These are phyloP conservation scores for Vanessa cardui DNA, from an alignment of 2,888 invertebrate genomes.

Conservation along the genomic window DNA sequence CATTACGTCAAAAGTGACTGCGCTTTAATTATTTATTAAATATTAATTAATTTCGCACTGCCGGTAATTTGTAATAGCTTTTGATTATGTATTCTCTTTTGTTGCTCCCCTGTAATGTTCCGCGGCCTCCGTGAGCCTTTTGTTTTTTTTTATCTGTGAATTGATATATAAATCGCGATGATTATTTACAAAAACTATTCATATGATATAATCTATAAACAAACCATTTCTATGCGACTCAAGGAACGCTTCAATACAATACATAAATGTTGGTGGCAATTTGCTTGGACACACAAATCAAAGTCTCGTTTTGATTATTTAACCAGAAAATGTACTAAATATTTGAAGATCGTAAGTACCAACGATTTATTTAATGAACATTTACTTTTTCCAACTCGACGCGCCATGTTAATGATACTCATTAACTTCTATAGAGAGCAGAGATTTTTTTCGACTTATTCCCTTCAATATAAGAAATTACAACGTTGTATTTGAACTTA, in stretches of 20 bases:
- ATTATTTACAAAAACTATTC: too few species aligned
- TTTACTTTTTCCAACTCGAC: slow-evolving; percentile 12
- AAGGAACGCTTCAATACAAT: neutral
- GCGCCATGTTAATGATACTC: slow-evolving; percentile 6
- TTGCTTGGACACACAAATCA: neutral
- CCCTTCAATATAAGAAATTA: neutral
- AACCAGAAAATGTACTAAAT: neutral
- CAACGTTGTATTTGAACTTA: neutral
- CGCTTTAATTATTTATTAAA: too few species aligned
- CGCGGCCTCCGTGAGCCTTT: too few species aligned
- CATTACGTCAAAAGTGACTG: too few species aligned
- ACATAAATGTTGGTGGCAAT: neutral
- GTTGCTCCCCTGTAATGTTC: too few species aligned
- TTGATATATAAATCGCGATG: too few species aligned
- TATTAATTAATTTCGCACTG: too few species aligned
- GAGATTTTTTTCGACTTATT: neutral
- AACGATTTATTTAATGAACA: slow-evolving; percentile 22
- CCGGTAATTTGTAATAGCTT: too few species aligned
- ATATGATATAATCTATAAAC: neutral
- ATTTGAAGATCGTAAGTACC: slow-evolving; percentile 11
- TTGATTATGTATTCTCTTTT: too few species aligned
- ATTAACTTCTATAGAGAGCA: neutral
- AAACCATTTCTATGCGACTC: neutral
- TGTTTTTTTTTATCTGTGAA: too few species aligned
- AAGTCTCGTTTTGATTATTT: slow-evolving; percentile 18